phyloP scores from a whole-genome alignment of 2,888 invertebrate species.

The Parthenolecanium corni region DNA sequence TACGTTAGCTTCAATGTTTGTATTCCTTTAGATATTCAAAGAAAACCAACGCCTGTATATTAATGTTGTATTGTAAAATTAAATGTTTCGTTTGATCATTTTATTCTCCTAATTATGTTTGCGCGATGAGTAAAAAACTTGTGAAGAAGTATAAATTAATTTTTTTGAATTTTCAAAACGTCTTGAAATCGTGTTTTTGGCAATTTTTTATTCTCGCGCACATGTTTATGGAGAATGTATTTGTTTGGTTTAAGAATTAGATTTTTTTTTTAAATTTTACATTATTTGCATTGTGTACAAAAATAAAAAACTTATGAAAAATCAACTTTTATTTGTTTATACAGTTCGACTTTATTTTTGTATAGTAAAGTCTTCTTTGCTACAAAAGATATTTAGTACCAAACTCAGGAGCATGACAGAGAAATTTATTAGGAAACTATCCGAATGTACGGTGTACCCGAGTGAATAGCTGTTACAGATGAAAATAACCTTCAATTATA shows the following conservation, averaged over 20 bases:
- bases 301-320: too few species aligned
- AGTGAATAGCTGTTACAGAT: too few species aligned
- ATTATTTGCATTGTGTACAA: slow-evolving; percentile 24
- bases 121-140: neutral
- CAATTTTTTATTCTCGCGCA: neutral
- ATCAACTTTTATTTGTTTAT: too few species aligned
- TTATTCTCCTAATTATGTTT: neutral
- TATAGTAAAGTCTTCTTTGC: too few species aligned
- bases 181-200: too few species aligned
- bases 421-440: too few species aligned
- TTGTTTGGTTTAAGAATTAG: slow-evolving; percentile 8
- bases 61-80: slow-evolving; percentile 23
- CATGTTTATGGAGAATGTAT: slow-evolving; percentile 3
- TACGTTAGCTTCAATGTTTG: slow-evolving; percentile 12
- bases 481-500: too few species aligned
- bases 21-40: slow-evolving; percentile 1
- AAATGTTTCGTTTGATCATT: neutral
- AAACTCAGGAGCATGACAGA: too few species aligned
- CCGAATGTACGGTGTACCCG: too few species aligned
- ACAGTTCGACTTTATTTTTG: too few species aligned
- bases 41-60: slow-evolving; percentile 2
- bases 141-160: neutral
- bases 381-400: too few species aligned
- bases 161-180: neutral
- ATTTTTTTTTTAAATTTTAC: slow-evolving; percentile 11